These are phyloP conservation scores for Lycophotia porphyrea DNA, from an alignment of 2,888 invertebrate genomes.

Conservation along the genomic window DNA sequence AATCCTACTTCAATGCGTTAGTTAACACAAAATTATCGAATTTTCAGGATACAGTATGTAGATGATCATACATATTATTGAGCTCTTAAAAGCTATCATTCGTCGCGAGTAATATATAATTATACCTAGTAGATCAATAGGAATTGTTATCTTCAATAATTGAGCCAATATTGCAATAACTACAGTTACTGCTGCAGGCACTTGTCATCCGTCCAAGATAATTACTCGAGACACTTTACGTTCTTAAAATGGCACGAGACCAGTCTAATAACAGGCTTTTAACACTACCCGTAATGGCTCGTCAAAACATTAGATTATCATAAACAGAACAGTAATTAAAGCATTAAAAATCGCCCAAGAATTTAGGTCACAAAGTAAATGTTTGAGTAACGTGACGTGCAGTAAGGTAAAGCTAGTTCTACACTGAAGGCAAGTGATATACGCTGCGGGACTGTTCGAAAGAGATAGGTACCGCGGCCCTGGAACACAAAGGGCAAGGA, in stretches of 20 bases:
- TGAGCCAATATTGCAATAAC: slow-evolving; percentile 26
- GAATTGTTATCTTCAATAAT: slow-evolving; percentile 15
- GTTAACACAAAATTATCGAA: neutral
- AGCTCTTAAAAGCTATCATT: neutral
- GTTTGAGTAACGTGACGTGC: slow-evolving; percentile 71
- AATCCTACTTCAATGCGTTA: no score
- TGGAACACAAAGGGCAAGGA: no score
- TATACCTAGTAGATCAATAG: neutral
- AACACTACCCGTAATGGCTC: slow-evolving; percentile 57
- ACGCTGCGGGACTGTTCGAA: no score
- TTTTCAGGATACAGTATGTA: neutral
- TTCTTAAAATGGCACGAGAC: slow-evolving; percentile 50
- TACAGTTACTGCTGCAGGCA: slow-evolving; percentile 48
- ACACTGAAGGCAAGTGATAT: slow-evolving; percentile 1
- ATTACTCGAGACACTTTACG: slow-evolving; percentile 44
- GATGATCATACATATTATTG: neutral
- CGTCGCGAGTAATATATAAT: neutral
- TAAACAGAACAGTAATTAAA: slow-evolving; percentile 62
- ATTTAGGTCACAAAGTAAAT: slow-evolving; percentile 69
- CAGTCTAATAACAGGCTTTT: slow-evolving; percentile 60
- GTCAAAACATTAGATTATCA: slow-evolving; percentile 54
- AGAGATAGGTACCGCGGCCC: no score
- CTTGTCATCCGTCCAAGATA: slow-evolving; percentile 27
- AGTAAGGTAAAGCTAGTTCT: slow-evolving; percentile 27
- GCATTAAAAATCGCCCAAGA: slow-evolving; percentile 62